These are phyloP conservation scores for Plagiodera versicolora DNA, from an alignment of 2,888 invertebrate species.

Conservation along the genomic window DNA sequence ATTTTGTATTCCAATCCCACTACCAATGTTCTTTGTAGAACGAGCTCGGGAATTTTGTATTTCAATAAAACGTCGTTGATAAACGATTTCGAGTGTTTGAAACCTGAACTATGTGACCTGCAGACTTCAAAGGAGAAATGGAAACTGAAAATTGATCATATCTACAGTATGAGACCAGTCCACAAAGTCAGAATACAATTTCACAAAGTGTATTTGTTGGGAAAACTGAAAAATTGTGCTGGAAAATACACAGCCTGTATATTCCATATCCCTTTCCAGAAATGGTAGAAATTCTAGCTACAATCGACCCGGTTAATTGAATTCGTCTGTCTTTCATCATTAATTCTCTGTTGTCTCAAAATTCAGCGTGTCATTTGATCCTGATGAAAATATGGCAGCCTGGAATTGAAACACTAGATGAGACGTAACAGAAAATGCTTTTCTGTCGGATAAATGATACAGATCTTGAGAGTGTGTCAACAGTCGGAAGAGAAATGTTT, in stretches of 20 bases:
- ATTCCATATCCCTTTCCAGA: neutral
- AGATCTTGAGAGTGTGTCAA: neutral
- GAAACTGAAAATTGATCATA: too few species aligned
- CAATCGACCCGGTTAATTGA: constrained; percentile 7
- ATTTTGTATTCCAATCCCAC: too few species aligned
- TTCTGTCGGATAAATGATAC: neutral
- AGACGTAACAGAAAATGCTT: neutral
- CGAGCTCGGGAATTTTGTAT: too few species aligned
- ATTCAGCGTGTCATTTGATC: constrained; percentile 5
- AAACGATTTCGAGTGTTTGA: too few species aligned
- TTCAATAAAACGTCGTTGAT: too few species aligned
- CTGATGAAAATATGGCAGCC: neutral
- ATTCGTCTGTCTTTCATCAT: neutral
- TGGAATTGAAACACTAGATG: neutral
- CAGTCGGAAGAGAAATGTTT: neutral
- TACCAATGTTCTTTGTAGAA: too few species aligned
- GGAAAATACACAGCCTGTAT: too few species aligned
- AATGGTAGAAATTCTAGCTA: constrained; percentile 6
- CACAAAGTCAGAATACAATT: too few species aligned
- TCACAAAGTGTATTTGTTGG: too few species aligned
- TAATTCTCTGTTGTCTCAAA: neutral
- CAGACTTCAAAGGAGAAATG: too few species aligned
- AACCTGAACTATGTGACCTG: neutral
- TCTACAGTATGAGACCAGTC: too few species aligned
- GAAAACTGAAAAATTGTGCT: too few species aligned